Conservation (phyloP, 2,113 vertebrate genomes). For the Hystrix brachyura region DNA sequence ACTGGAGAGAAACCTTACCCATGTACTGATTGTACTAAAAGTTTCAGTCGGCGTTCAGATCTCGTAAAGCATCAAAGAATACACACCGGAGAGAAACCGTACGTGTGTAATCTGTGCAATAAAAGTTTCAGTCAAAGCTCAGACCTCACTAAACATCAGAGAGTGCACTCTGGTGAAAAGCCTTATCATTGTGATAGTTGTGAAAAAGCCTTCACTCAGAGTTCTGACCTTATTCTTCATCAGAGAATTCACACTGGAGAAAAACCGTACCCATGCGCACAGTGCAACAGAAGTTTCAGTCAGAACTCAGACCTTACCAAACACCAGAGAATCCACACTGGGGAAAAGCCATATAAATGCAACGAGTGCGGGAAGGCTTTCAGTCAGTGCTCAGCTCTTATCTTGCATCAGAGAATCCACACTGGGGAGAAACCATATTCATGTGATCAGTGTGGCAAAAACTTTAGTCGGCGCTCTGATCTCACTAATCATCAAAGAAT, state of each 20-base stretch:
- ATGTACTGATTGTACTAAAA: conserved; percentile 72
- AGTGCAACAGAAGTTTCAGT: conserved; percentile 77
- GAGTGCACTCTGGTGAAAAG: conserved; percentile 80
- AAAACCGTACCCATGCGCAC: conserved; percentile 55
- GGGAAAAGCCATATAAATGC: conserved; percentile 75
- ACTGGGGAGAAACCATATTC: conserved; percentile 72
- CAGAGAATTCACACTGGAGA: conserved; percentile 78
- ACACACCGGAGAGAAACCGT: conserved; percentile 82
- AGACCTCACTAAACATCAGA: conserved; percentile 80
- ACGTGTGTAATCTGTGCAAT: conserved; percentile 74
- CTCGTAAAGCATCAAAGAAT: conserved; percentile 79
- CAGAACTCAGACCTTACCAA: conserved; percentile 75
- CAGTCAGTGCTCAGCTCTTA: conserved; percentile 77
- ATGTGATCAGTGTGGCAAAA: conserved; percentile 69
- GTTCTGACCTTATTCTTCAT: conserved; percentile 78
- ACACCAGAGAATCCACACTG: conserved; percentile 76
- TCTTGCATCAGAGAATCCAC: conserved; percentile 75
- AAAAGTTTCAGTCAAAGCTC: conserved; percentile 82
- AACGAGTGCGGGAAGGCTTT: conserved; percentile 76
- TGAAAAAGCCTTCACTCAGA: conserved; percentile 79
- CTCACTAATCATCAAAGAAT: conserved; percentile 88
- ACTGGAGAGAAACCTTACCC: conserved; percentile 81
- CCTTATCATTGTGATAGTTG: conserved; percentile 74
- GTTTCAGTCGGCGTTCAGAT: conserved; percentile 74
- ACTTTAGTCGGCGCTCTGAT: conserved; percentile 84